Evolutionary conservation across 2,888 invertebrate genomes (phyloP).

Genomic region (Melinaea marsaeus): DNA sequence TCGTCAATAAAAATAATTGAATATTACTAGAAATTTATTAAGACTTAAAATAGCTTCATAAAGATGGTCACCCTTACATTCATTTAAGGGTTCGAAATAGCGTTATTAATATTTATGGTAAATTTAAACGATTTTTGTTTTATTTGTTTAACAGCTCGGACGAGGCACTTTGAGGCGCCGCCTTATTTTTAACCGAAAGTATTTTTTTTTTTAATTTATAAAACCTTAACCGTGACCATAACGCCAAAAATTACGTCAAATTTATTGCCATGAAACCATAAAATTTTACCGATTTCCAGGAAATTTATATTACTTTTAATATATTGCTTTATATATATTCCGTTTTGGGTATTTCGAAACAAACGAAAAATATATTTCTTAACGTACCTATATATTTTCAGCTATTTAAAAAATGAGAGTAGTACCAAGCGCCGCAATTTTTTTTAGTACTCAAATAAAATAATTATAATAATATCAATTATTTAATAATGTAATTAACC

Average conservation of each 20-base stretch:
- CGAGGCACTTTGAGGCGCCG: slow-evolving; percentile 66
- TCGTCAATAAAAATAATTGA: no score
- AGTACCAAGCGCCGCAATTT: no score
- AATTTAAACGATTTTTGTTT: slow-evolving; percentile 58
- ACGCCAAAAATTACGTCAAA: slow-evolving; percentile 30
- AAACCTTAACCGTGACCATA: slow-evolving; percentile 10
- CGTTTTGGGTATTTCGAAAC: no score
- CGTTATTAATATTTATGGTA: slow-evolving; percentile 74
- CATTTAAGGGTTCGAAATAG: slow-evolving; percentile 57
- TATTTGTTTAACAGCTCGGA: slow-evolving; percentile 69
- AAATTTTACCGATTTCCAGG: slow-evolving; percentile 13
- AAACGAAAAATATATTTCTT: no score
- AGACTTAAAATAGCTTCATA: neutral
- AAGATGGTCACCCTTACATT: slow-evolving; percentile 49
- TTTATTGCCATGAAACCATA: slow-evolving; percentile 23
- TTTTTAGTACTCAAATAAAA: no score
- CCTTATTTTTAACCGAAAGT: slow-evolving; percentile 20
- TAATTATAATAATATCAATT: no score
- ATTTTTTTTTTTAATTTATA: slow-evolving; percentile 4
- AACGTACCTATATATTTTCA: no score
- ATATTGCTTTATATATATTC: neutral
- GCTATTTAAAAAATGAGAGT: no score
- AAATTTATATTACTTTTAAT: slow-evolving; percentile 1
- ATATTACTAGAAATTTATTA: no score
- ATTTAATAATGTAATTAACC: slow-evolving; percentile 1